Percentiles rank a stretch among this genome's conserved stretches.
These are phyloP conservation scores for Empis livida DNA, from an alignment of 2,888 invertebrate genomes.

Conservation along the genomic window DNA sequence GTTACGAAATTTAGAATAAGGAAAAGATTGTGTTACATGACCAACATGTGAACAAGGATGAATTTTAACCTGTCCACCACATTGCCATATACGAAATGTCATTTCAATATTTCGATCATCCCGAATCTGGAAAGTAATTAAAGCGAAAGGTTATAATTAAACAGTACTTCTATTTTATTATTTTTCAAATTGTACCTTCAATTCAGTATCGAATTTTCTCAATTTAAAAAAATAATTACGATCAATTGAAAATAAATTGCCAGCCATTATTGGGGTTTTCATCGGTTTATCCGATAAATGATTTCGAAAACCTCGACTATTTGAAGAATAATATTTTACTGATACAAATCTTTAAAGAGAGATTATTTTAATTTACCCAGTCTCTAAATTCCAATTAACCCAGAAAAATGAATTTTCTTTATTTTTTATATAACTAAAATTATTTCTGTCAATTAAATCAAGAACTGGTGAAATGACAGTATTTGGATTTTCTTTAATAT, in stretches of 20 bases:
- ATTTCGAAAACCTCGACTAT: no score
- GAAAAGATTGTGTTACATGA: slow-evolving; percentile 81
- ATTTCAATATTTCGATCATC: slow-evolving; percentile 97
- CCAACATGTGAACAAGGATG: slow-evolving; percentile 89
- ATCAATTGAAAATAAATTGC: slow-evolving; percentile 73
- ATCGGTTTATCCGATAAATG: slow-evolving; percentile 59
- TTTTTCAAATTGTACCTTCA: slow-evolving; percentile 48
- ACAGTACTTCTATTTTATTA: no score
- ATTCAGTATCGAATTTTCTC: slow-evolving; percentile 79
- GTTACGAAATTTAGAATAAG: slow-evolving; percentile 91
- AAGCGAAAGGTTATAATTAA: background rate
- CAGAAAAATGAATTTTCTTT: slow-evolving; percentile 84
- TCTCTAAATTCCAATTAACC: slow-evolving; percentile 99
- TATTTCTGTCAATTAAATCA: slow-evolving; percentile 90
- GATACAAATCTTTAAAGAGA: no score
- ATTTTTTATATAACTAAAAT: slow-evolving; percentile 83
- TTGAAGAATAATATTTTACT: no score
- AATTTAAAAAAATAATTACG: slow-evolving; percentile 76
- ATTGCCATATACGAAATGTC: slow-evolving; percentile 94
- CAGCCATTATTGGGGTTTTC: slow-evolving; percentile 85
- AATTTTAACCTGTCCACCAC: slow-evolving; percentile 82
- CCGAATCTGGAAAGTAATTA: slow-evolving; percentile 52
- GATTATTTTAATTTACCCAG: slow-evolving; percentile 30
- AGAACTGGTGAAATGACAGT: slow-evolving; percentile 57
- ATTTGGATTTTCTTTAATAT: slow-evolving; percentile 33